These are phyloP conservation scores for Stenichneumon culpator DNA, from an alignment of 2,888 invertebrate species.

Conservation along the genomic window DNA sequence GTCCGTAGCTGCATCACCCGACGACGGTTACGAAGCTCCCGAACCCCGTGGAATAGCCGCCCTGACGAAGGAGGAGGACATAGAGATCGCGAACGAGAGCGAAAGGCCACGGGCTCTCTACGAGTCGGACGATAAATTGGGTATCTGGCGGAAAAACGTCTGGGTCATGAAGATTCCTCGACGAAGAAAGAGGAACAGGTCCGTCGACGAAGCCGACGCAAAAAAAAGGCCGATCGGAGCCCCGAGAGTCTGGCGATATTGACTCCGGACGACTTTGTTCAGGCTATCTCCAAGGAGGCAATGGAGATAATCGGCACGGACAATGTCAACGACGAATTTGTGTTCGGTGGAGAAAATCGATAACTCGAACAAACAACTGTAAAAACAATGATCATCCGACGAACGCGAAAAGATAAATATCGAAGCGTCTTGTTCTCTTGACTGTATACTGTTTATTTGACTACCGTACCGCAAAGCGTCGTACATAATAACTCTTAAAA, in stretches of 20 bases:
- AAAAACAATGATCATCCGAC: neutral
- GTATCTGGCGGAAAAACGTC: conserved; percentile 78
- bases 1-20: conserved; percentile 21
- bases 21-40: conserved; percentile 74
- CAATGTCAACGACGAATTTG: conserved; percentile 30
- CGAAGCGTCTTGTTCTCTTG: neutral
- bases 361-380: neutral
- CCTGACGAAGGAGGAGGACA: conserved; percentile 76
- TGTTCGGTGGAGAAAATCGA: neutral
- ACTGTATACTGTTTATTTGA: conserved; percentile 29
- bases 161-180: conserved; percentile 78
- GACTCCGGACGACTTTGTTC: conserved; percentile 73
- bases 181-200: conserved; percentile 60
- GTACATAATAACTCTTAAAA: neutral
- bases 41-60: conserved; percentile 78
- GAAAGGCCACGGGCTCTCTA: conserved; percentile 71
- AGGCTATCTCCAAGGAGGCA: conserved; percentile 67
- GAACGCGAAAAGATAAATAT: conserved; percentile 3
- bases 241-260: conserved; percentile 63
- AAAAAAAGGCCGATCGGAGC: neutral
- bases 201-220: conserved; percentile 13
- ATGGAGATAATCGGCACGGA: conserved; percentile 18
- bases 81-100: conserved; percentile 78
- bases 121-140: conserved; percentile 72
- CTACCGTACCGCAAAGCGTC: neutral